phyloP scores from a whole-genome alignment of 2,797 vertebrate genomes.

The Benthosema pterotum region DNA sequence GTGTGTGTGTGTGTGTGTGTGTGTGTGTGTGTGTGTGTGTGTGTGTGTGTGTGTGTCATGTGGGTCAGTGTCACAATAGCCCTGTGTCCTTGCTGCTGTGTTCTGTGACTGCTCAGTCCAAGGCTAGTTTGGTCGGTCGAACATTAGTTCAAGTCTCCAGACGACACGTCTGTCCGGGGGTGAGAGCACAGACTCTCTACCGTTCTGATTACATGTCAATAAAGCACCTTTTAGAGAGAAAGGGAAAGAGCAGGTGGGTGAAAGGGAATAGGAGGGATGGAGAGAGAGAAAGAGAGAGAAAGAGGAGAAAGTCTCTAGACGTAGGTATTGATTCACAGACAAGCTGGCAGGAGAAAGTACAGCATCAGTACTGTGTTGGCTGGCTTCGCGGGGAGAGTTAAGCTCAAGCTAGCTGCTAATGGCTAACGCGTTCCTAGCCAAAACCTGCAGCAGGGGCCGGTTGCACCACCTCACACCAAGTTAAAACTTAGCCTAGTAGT shows the following conservation, averaged over 20 bases:
- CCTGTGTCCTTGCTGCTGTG: conserved; percentile 54
- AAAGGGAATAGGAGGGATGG: neutral
- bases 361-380: conserved; percentile 55
- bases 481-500: too few relatives aligned
- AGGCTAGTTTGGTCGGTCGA: conserved; percentile 72
- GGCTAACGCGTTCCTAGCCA: conserved; percentile 44
- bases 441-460: conserved; percentile 29
- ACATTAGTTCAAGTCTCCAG: conserved; percentile 63
- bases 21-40: neutral
- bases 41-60: conserved; percentile 11
- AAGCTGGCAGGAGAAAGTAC: conserved; percentile 34
- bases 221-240: conserved; percentile 73
- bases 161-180: conserved; percentile 60
- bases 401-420: conserved; percentile 56
- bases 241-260: conserved; percentile 20
- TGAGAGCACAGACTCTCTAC: conserved; percentile 58
- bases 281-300: conserved; percentile 27
- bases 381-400: conserved; percentile 15
- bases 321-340: conserved; percentile 63
- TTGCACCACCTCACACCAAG: too few relatives aligned
- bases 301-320: conserved; percentile 46
- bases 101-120: conserved; percentile 42
- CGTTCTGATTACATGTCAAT: conserved; percentile 69
- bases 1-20: neutral
- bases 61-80: conserved; percentile 56